Conservation (phyloP, 2,888 invertebrate genomes). For the Conchocele bisecta region DNA sequence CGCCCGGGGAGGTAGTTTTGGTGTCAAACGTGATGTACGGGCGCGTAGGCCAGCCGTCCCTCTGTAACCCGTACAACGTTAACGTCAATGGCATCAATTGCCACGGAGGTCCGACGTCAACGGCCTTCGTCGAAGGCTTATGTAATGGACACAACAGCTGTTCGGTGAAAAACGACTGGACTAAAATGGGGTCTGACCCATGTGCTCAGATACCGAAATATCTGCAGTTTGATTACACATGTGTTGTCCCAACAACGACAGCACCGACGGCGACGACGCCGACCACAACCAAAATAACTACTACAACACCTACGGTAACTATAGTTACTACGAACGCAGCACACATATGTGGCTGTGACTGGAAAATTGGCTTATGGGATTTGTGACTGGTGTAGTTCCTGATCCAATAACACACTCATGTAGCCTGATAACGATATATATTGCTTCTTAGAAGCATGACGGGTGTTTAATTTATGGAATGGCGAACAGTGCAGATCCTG, state of each 20-base stretch:
- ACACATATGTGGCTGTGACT: too few species aligned
- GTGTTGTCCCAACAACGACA: conserved; percentile 26
- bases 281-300: neutral
- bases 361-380: too few species aligned
- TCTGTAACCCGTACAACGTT: conserved; percentile 50
- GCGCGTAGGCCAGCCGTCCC: conserved; percentile 33
- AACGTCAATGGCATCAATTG: conserved; percentile 34
- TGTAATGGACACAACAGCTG: conserved; percentile 42
- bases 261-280: neutral
- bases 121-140: conserved; percentile 26
- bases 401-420: too few species aligned
- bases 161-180: conserved; percentile 48
- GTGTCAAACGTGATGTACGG: conserved; percentile 51
- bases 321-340: neutral
- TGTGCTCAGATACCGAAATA: conserved; percentile 61
- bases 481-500: too few species aligned
- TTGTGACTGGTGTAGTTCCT: too few species aligned
- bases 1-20: conserved; percentile 30
- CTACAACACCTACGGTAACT: conserved; percentile 1
- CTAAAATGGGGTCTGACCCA: conserved; percentile 55
- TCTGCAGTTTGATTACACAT: conserved; percentile 58
- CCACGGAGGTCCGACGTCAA: conserved; percentile 24
- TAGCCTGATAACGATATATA: too few species aligned
- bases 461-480: too few species aligned
- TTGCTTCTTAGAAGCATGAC: too few species aligned